Evolutionary conservation across 92 coral and sea anemone genomes (phyloP), one percentile per base, ranked within the genome.

Genomic region (Bergia puertoricense): DNA sequence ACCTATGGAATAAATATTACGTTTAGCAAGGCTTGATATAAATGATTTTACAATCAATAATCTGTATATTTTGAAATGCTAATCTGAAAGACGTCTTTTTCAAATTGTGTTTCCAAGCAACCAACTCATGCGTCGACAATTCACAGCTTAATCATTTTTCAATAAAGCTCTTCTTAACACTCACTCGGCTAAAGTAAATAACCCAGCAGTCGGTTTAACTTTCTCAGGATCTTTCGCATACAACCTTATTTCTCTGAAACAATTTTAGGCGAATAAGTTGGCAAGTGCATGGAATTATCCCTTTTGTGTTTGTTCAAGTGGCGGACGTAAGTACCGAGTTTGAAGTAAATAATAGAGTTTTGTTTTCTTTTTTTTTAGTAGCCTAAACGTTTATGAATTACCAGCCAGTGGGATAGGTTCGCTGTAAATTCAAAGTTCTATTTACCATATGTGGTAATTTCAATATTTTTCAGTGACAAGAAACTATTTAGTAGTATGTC

Each of bases 61-160:
- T 62, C n/a, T 62, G 69, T 62, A 20, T 62, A 13, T 5, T 62
- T 62, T 62, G 69, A 62, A 16, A 62, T 62, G 69, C 69, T 62
- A 62, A 18, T 62, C n/a, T 62, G 69, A 62, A 62, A 62, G 30
- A 7, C 30, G 30, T 16, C 69, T 62, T 36, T 15, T 37, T 39
- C 22, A 39, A 39, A 39, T 74, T 22, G 78, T 74, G 78, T 74
- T 74, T 74, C 78, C 44, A 38, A 42, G 78, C 42, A 38, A 74
- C 78, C 46, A 74, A 74, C 78, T 15, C 43, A 7, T 40, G 30
- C 78, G 44, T 74, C 40, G 18, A 36, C 46, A 74, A 74, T 38
- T 74, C 14, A 74, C 44, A 74, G 46, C 22, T 74, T 74, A 74
- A 74, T 39, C 20, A 74, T 74, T 74, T 74, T 74, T 74, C 44